Percentiles rank a stretch among this genome's conserved stretches.
Conservation (phyloP, 2,888 invertebrate species). For the Trichogramma evanescens region DNA sequence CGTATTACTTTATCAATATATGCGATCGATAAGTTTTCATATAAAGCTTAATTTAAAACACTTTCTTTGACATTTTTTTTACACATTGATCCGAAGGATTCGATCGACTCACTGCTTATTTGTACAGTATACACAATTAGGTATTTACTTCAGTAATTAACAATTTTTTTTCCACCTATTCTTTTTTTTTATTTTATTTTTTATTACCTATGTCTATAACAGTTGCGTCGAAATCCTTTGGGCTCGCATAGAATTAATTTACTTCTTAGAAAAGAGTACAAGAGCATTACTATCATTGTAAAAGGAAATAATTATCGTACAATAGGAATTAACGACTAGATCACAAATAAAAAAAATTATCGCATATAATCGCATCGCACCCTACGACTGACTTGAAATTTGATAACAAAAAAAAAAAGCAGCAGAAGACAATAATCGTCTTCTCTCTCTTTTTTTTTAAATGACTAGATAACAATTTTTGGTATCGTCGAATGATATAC, state of each 20-base stretch:
- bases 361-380: too few species aligned
- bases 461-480: background rate
- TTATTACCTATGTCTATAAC: background rate
- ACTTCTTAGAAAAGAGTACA: background rate
- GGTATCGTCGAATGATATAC: background rate
- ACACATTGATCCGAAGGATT: slow-evolving; percentile 17
- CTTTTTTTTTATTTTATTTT: slow-evolving; percentile 11
- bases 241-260: slow-evolving; percentile 2
- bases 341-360: background rate
- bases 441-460: too few species aligned
- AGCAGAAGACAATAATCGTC: too few species aligned
- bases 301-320: background rate
- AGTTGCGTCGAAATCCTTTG: slow-evolving; percentile 12
- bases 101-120: slow-evolving; percentile 3
- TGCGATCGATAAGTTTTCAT: background rate
- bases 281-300: background rate
- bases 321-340: background rate
- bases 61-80: slow-evolving; percentile 22
- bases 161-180: slow-evolving; percentile 17
- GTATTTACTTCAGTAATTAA: slow-evolving; percentile 14
- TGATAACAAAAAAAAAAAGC: too few species aligned
- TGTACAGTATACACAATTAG: slow-evolving; percentile 13
- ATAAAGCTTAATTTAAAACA: slow-evolving; percentile 22
- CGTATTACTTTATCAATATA: too few species aligned
- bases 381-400: background rate